Evolutionary conservation across 2,797 vertebrate genomes (phyloP), one percentile per base, ranked within the genome.

Genomic region (Urocyon cinereoargenteus): DNA sequence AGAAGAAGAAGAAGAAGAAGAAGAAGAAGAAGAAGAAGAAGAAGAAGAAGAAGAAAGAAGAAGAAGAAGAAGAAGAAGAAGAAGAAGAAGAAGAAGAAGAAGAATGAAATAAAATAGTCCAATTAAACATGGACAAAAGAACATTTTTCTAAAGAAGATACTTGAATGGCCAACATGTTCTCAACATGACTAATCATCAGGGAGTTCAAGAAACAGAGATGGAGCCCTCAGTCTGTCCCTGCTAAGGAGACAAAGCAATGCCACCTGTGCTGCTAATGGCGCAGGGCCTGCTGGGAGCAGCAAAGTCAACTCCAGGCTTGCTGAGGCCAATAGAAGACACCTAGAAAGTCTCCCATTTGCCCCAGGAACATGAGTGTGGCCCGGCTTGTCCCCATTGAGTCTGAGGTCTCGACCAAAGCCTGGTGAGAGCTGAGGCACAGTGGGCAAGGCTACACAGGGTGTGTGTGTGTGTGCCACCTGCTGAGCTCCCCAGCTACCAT

Each of bases 261-360:
- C 21, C 70, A 10, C 36, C 21, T 3, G 28, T 0, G 0, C 3
- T 0, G 1, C 36, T 13, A 6, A 12, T 28, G 1, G 4, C 0
- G 2, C 3, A 0, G 19, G 5, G 51, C 21, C 24, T 2, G 2
- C 68, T 84, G 83, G n/a, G 40, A 40, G 36, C 3, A 0, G 31
- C 53, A 1, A 4, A 2, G 13, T 79, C 9, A 14, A 36, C 53
- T 34, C 11, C 2, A 4, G 7, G 36, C 11, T 36, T 4, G 2
- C 7, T 3, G 0, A 15, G 6, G 24, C 21, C 1, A 4, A 4
- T 8, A 28, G 34, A 28, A 14, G 14, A 31, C 5, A 61, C 1
- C 11, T 6, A 9, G 51, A 55, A 81, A 81, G 10, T 6, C 0
- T 1, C 10, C 18, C 2, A 1, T 7, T 77, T 5, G 11, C 11